Evolutionary conservation across 1,140 invertebrate genomes (phyloP).

Genomic region (Ooceraea biroi): DNA sequence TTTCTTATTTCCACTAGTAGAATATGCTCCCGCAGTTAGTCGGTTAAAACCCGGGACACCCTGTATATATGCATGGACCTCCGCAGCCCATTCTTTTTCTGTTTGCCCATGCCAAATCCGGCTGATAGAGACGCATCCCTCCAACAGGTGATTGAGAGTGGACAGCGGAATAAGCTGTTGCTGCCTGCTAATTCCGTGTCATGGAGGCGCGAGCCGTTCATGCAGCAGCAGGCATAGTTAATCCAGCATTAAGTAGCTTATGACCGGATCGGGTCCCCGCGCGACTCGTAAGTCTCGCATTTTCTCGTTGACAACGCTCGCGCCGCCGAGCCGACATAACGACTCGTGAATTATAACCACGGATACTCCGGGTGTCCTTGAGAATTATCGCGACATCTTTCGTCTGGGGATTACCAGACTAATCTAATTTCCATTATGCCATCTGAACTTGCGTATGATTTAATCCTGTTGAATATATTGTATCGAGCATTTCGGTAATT

Average conservation of each 20-base stretch:
- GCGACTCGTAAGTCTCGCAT: slow-evolving; percentile 29
- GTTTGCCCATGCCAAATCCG: background rate
- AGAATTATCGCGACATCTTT: slow-evolving; percentile 4
- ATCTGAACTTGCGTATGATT: background rate
- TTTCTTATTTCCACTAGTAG: too few species aligned
- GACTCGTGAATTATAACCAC: slow-evolving; percentile 32
- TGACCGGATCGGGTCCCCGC: slow-evolving; percentile 2
- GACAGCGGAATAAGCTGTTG: slow-evolving; percentile 49
- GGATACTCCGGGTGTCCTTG: background rate
- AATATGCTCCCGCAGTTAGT: too few species aligned
- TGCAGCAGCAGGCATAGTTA: slow-evolving; percentile 37
- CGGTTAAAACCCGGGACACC: too few species aligned
- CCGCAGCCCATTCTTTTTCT: too few species aligned
- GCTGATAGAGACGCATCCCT: slow-evolving; percentile 11
- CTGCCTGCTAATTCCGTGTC: slow-evolving; percentile 55
- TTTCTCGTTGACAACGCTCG: slow-evolving; percentile 56
- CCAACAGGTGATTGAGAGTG: background rate
- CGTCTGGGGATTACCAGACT: background rate
- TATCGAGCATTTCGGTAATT: background rate
- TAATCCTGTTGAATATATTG: background rate
- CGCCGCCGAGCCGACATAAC: slow-evolving; percentile 8
- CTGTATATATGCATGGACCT: too few species aligned
- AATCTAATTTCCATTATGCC: slow-evolving; percentile 10
- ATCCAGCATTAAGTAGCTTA: slow-evolving; percentile 67
- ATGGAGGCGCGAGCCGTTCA: slow-evolving; percentile 1